Conservation (phyloP, 2,888 invertebrate genomes). For the Nomada hirtipes region DNA sequence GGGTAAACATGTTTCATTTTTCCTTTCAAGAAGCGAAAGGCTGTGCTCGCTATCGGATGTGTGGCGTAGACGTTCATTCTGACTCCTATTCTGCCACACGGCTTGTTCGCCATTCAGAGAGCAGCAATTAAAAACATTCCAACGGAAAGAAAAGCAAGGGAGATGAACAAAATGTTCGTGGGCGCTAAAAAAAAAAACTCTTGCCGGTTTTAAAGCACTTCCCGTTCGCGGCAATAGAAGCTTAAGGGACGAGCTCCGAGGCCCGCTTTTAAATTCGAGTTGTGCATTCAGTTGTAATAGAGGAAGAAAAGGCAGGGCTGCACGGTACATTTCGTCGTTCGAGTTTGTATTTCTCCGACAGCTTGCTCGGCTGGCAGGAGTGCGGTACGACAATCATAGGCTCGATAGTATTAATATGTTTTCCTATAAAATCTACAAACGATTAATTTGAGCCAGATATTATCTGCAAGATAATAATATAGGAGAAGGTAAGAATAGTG, state of each 20-base stretch:
- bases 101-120: not conserved
- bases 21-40: not conserved
- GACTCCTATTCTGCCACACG: not conserved
- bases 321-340: slow-evolving; percentile 12
- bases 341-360: slow-evolving; percentile 3
- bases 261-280: slow-evolving; percentile 35
- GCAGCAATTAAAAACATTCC: slow-evolving; percentile 17
- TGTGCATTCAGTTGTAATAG: slow-evolving; percentile 19
- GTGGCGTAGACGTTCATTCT: not conserved
- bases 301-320: slow-evolving; percentile 24
- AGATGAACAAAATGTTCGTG: slow-evolving; percentile 7
- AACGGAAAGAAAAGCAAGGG: not conserved
- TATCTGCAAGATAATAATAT: too few species aligned
- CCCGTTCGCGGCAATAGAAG: not conserved
- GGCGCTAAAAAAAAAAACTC: not conserved
- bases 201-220: slow-evolving; percentile 1
- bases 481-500: too few species aligned
- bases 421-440: too few species aligned
- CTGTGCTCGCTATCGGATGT: not conserved
- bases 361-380: not conserved
- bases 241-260: not conserved
- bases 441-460: too few species aligned
- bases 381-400: too few species aligned
- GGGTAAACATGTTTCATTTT: not conserved
- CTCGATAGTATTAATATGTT: too few species aligned